Percentiles rank a stretch among this genome's conserved stretches.
phyloP scores from a whole-genome alignment of 2,888 invertebrate species.

The Candidula unifasciata region DNA sequence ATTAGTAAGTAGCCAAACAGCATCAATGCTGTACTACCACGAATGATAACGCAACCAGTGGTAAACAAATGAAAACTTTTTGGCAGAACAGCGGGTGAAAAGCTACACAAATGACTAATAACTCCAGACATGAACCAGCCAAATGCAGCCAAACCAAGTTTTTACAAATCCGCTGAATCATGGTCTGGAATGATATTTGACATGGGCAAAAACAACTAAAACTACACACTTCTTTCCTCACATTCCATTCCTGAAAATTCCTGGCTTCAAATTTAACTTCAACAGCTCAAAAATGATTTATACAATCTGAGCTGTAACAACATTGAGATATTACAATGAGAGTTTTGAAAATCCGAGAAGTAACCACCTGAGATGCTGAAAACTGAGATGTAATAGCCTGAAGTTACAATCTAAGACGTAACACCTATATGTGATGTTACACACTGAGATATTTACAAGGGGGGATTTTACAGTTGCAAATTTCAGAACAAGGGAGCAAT shows the following conservation, averaged over 20 bases:
- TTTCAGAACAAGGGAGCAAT: no score
- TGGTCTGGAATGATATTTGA: slow-evolving; percentile 15
- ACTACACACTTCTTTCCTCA: neutral
- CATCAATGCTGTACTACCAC: neutral
- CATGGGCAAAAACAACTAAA: neutral
- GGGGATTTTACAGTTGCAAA: no score
- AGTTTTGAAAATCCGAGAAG: no score
- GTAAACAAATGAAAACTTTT: neutral
- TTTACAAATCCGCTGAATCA: neutral
- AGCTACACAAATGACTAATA: neutral
- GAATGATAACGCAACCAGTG: neutral
- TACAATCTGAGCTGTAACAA: no score
- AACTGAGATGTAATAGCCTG: no score
- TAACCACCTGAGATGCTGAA: no score
- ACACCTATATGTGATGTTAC: no score
- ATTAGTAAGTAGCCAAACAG: neutral
- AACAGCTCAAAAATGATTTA: no score
- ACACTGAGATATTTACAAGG: no score
- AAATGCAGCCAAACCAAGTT: neutral
- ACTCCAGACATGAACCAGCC: neutral
- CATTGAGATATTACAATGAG: no score
- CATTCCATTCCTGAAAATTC: neutral
- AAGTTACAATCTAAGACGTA: no score
- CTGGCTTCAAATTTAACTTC: neutral
- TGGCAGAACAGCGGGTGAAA: neutral